Conservation (phyloP, 2,888 invertebrate genomes). For the Sepioteuthis lessoniana region DNA sequence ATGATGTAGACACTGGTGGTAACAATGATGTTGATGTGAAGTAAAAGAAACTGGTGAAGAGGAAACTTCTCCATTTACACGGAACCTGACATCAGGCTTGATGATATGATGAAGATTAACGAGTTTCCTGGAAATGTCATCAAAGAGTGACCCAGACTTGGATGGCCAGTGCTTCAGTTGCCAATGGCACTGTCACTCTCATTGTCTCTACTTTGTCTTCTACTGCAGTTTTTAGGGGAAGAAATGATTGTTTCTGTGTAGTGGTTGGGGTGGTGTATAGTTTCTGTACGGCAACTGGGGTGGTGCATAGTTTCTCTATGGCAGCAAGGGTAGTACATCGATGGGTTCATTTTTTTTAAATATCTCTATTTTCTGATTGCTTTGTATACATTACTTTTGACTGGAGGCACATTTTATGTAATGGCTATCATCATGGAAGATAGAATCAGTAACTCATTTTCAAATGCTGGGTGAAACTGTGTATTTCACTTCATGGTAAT, state of each 20-base stretch:
- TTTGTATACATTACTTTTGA: too few species aligned
- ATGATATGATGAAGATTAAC: not conserved
- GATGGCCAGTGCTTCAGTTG: not conserved
- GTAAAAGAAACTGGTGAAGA: not conserved
- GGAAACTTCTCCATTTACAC: slow-evolving; percentile 9
- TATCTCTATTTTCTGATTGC: too few species aligned
- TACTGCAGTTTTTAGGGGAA: not conserved
- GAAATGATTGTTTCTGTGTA: not conserved
- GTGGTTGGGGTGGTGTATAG: not conserved
- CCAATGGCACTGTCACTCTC: not conserved
- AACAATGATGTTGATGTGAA: not conserved
- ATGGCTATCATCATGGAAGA: too few species aligned
- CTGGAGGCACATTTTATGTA: too few species aligned
- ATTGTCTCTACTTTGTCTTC: not conserved
- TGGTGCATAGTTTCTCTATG: too few species aligned
- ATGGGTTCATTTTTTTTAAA: too few species aligned
- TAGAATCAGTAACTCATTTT: too few species aligned
- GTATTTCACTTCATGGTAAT: too few species aligned
- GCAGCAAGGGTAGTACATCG: too few species aligned
- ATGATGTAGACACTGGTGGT: not conserved
- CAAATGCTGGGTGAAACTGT: too few species aligned
- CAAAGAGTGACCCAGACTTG: not conserved
- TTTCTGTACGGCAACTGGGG: too few species aligned
- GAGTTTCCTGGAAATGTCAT: not conserved
- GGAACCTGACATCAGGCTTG: not conserved